Base-by-base conservation (phyloP, 2,113 vertebrate genomes). In the Onychostoma macrolepis region DNA sequence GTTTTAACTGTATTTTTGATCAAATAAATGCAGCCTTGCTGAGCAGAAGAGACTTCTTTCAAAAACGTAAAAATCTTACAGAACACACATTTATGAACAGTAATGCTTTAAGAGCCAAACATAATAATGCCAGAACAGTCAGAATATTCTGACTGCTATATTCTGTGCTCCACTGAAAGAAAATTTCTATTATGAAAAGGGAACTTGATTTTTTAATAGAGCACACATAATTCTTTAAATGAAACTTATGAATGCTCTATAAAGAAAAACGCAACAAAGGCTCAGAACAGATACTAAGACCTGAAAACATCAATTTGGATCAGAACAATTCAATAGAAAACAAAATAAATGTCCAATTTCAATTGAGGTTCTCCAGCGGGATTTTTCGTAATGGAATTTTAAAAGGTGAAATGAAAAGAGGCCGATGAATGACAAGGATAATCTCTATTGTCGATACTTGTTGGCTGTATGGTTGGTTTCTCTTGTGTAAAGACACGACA, bases 401-500 rank as follows among this genome's bases (percentile, higher is more conserved):
- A 76, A 76, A 76, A 76, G 74, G 41, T 6, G 12, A 48, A 48
- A 76, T 76, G 74, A 76, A 76, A 48, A 76, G 41, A 76, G 41
- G 41, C 24, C 4, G 12, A 17, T 76, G 74, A 48, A 76, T 76
- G 81, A 87, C 24, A 36, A 77, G 58, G 71, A 77, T 69, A 80
- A 69, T 72, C 77, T 41, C 78, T 53, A 33, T 24, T 88, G 76
- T 65, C 36, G 45, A 28, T 65, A 38, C 45, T 69, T 85, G 83
- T 30, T 38, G 83, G 41, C 67, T 72, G 76, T 79, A 80, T 80
- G 83, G 78, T 85, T 88, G 80, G 72, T 79, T 69, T 50, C 56
- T 88, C 82, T 84, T 84, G 56, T 84, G 75, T 58, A 85, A 88
- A 85, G 50, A 71, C 80, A 36, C 48, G 21, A 63, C 50, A 28